Base-by-base conservation (phyloP, 64 coral and sea anemone genomes). In the Porites australiensis region DNA sequence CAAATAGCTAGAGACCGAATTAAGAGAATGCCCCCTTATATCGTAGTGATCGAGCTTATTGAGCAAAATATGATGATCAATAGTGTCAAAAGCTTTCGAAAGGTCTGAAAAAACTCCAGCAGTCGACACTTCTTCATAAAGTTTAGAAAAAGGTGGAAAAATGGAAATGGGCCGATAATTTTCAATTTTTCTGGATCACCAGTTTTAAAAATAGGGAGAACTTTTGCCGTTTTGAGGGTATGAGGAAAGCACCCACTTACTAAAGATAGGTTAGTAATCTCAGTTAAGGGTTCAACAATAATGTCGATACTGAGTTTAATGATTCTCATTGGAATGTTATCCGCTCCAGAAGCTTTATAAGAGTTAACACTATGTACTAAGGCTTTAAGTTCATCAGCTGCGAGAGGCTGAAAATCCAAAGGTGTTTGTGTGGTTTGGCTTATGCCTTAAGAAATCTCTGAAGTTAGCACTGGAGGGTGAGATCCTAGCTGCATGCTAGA, bases 81-180 rank as follows among this genome's bases (percentile, higher is more conserved):
- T n/a, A n/a, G n/a, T n/a, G n/a, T n/a, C n/a, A 65, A 85, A 85
- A 4, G 82, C 82, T 85, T 85, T 85, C 3, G 82, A 62, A 37
- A 85, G 43, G 65, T 85, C 82, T 85, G 65, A 14, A 65, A 85
- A 85, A 61, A 85, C 64, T 46, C 43, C 82, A 61, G 13, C 22
- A 44, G 82, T 85, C 43, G 44, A n/a, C 1, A 62, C 20, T 85
- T 69, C 48, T 9, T 85, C n/a, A n/a, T n/a, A n/a, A n/a, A n/a
- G n/a, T n/a, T n/a, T n/a, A n/a, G n/a, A n/a, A n/a, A n/a, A n/a
- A n/a, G 53, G 21, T 48, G 79, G 84, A 27, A 93, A 57, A 76
- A 88, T 9, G 13, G 90, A 92, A 2, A 86, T 83, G 22, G 80
- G 90, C 22, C 90, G n/a, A 77, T 86, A 92, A 73, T 92, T 86